Percentiles rank a stretch among this genome's conserved stretches.
Conservation (phyloP, 2,888 invertebrate species). For the Venusia cambrica region DNA sequence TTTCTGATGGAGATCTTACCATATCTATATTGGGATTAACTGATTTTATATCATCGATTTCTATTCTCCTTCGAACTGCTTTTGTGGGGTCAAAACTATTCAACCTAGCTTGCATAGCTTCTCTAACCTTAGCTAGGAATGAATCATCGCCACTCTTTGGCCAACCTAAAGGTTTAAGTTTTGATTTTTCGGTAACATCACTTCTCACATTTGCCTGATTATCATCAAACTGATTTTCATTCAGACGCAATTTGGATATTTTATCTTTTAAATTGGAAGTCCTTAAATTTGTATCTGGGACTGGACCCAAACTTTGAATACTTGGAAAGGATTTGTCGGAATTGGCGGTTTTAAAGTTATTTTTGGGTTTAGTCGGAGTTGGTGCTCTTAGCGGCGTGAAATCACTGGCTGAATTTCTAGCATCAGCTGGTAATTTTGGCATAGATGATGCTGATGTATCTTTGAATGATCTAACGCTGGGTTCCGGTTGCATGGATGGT, state of each 20-base stretch:
- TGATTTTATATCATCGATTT: too few species aligned
- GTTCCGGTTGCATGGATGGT: conserved; percentile 1
- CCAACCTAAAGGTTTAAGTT: conserved; percentile 21
- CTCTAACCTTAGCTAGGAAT: conserved; percentile 44
- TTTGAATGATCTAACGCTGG: conserved; percentile 2
- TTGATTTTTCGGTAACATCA: conserved; percentile 1
- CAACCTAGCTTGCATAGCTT: conserved; percentile 38
- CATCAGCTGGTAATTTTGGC: conserved; percentile 5
- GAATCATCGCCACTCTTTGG: conserved; percentile 37
- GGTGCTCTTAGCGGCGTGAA: conserved; percentile 15
- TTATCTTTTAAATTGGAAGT: conserved; percentile 6
- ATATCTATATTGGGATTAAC: conserved; percentile 30
- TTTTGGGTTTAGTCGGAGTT: conserved; percentile 12
- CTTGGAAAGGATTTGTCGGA: conserved; percentile 8
- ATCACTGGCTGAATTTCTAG: conserved; percentile 21
- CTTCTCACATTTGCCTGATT: conserved; percentile 4
- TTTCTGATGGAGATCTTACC: conserved; percentile 44
- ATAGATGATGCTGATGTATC: conserved; percentile 3
- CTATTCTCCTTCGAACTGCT: too few species aligned
- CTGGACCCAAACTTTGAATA: conserved; percentile 8
- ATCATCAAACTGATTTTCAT: conserved; percentile 10
- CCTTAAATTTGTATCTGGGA: conserved; percentile 5
- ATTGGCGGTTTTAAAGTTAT: conserved; percentile 18
- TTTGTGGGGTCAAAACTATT: conserved; percentile 22
- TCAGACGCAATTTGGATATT: conserved; percentile 4